These are phyloP conservation scores for Syngnathoides biaculeatus DNA, from an alignment of 2,113 vertebrate genomes.

Conservation along the genomic window DNA sequence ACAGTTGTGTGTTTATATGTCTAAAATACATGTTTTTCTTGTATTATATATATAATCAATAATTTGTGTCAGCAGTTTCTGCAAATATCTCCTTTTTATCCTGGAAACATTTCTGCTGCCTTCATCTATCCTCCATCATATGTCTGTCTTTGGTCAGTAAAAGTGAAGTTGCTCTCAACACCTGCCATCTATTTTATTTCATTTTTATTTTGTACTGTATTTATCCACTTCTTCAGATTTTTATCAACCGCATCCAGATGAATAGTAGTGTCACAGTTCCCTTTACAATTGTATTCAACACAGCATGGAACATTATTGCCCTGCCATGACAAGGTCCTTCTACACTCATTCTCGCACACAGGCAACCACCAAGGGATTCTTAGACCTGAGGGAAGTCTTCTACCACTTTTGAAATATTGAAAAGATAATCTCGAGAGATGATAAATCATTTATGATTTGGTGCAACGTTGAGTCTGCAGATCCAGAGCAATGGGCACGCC, in stretches of 20 bases:
- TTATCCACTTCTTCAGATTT: background rate
- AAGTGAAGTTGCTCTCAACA: slow-evolving; percentile 3
- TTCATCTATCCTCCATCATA: slow-evolving; percentile 18
- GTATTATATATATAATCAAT: no score
- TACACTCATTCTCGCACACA: background rate
- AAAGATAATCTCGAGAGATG: background rate
- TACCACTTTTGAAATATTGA: slow-evolving; percentile 2
- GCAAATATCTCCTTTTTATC: slow-evolving; percentile 8
- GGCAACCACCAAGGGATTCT: background rate
- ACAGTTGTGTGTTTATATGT: no score
- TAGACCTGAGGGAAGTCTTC: background rate
- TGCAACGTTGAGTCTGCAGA: background rate
- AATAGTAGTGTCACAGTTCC: background rate
- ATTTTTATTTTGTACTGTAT: slow-evolving; percentile 20
- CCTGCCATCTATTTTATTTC: background rate
- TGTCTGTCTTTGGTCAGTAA: slow-evolving; percentile 14
- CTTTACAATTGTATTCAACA: background rate
- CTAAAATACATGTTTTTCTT: no score
- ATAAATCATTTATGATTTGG: background rate
- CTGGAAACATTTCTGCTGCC: slow-evolving; percentile 37
- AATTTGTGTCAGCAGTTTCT: slow-evolving; percentile 15
- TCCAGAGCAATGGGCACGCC: background rate
- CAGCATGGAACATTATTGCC: background rate
- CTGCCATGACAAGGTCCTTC: background rate
- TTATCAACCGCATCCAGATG: background rate